Percentiles rank a stretch among this genome's conserved stretches.
phyloP scores from a whole-genome alignment of 2,888 invertebrate species.

The Netelia inedita region DNA sequence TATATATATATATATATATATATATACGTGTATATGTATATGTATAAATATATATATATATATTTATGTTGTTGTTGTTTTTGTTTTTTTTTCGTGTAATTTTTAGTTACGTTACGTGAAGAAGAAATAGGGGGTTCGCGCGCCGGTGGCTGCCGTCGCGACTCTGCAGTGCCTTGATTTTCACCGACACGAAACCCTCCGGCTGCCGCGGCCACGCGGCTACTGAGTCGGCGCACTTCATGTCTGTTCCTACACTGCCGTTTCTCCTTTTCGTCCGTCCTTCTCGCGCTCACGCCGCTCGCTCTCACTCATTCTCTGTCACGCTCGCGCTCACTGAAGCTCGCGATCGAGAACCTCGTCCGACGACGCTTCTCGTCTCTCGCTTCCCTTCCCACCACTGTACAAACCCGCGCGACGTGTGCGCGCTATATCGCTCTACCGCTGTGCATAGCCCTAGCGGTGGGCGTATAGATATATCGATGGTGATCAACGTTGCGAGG shows the following conservation, averaged over 20 bases:
- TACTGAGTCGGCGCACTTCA: conserved; percentile 84
- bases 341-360: not conserved
- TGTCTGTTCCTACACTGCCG: conserved; percentile 67
- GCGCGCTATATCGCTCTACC: not conserved
- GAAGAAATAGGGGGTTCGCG: conserved; percentile 78
- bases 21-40: conserved; percentile 17
- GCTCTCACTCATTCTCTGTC: conserved; percentile 66
- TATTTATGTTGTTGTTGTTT: conserved; percentile 24
- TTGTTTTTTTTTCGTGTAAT: conserved; percentile 41
- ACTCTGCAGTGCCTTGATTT: conserved; percentile 84
- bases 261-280: conserved; percentile 67
- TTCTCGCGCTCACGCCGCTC: conserved; percentile 70
- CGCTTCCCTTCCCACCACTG: not conserved
- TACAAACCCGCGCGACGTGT: not conserved
- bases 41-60: conserved; percentile 13
- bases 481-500: not conserved
- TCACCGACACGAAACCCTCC: conserved; percentile 83
- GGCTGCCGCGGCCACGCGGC: conserved; percentile 83
- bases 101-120: conserved; percentile 54
- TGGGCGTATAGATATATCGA: not conserved
- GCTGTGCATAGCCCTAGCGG: not conserved
- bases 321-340: not conserved
- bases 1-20: conserved; percentile 16
- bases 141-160: conserved; percentile 85
- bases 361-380: not conserved